Evolutionary conservation across 2,113 vertebrate genomes (phyloP), one percentile per base, ranked within the genome.

Genomic region (Nycticryphes semicollaris): DNA sequence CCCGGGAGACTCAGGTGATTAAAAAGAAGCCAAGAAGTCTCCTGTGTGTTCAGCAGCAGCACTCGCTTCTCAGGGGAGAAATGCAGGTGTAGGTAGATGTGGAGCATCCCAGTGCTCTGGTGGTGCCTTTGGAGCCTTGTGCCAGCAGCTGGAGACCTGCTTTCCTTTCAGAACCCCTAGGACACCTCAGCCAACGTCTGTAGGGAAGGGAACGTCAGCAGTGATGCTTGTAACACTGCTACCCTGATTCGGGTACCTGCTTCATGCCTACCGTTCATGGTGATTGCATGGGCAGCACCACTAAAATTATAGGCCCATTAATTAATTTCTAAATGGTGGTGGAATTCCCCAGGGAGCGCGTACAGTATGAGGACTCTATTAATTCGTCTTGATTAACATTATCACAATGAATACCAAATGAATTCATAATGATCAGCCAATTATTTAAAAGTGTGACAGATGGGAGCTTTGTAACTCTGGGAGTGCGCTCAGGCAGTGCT

Each of bases 351-450:
- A 8, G 84, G 91, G 96, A 96, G 89, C 3, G 1, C 24, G 3
- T 82, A 85, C 88, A 84, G 94, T 84, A 24, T 59, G 93, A 95
- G 83, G 94, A 78, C 94, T 97, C 93, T 82, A 82, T 96, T 97
- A 94, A 97, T 96, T 97, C 97, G 48, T 97, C 94, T 93, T 95
- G 92, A 97, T 97, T 95, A 96, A 94, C 88, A 59, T 96, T 94
- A 96, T 93, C 92, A 91, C 97, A 96, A 7, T 84, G 95, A 97
- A 96, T 97, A 93, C 90, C 83, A 84, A 97, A 96, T 95, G 95
- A 95, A 93, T 96, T 92, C 95, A 45, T 92, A 96, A 95, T 17
- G 78, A 96, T 95, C 94, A 90, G 96, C 47, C 93, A 86, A 37
- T 96, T 97, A 96, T 94, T 97, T 95, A 88, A 76, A 88, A 95